Evolutionary conservation across 1,140 invertebrate species (phyloP), one percentile per base, ranked within the genome.

Genomic region (Cotesia typhae): DNA sequence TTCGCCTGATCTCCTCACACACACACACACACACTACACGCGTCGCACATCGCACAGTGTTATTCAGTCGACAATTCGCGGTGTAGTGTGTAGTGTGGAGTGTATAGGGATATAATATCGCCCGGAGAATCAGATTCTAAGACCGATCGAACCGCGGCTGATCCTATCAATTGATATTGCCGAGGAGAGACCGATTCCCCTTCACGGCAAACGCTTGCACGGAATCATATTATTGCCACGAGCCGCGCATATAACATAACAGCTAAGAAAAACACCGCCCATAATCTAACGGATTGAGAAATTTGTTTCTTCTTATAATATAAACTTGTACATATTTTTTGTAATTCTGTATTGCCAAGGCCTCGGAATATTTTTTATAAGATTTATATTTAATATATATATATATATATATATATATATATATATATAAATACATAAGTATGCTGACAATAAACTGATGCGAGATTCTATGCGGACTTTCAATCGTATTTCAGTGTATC

Each of bases 51-150:
- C 41, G 5, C 6, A 47, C 41, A 47, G 6, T 47, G 41, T 9
- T 47, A 47, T 47, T 9, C 6, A 28, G 28, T 28, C 6, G 41
- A 47, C 6, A 6, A 10, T 47, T 7, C 37, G 4, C 61, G 52
- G 4, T 47, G 41, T 47, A 47, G 41, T 47, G 41, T 63, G n/a
- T n/a, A 37, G 55, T 28, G 28, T 28, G 28, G 28, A 28, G 66
- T 52, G 47, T 41, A 41, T 14, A 67, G 41, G 10, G 6, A 47
- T 47, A 70, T 73, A 76, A 72, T 76, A 74, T 76, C 72, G 64
- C 66, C 71, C 55, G 47, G 41, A 67, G 70, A 76, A 78, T 78
- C 75, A 74, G 75, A 76, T 78, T 74, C 73, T 75, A 69, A 75
- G 69, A 66, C 47, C 74, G 66, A 77, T 75, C 73, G 61, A 28